Conservation (phyloP, 1,140 invertebrate genomes). For the Copidosoma floridanum region DNA sequence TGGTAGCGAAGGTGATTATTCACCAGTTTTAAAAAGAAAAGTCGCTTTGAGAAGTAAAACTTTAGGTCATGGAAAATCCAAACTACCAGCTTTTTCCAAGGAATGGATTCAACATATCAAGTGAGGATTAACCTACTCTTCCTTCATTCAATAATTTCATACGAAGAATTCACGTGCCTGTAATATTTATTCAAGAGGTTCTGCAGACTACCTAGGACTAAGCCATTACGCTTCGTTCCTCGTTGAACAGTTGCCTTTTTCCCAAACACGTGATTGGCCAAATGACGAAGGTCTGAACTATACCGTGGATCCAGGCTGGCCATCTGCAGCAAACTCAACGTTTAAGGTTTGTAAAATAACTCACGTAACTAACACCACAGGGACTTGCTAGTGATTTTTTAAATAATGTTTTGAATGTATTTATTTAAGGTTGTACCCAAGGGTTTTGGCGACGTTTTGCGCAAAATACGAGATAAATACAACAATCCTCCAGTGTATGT, state of each 20-base stretch:
- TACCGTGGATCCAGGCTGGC: slow-evolving; percentile 36
- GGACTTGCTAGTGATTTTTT: too few species aligned
- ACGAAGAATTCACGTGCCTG: not conserved
- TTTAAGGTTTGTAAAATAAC: not conserved
- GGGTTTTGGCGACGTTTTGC: slow-evolving; percentile 67
- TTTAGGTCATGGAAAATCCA: slow-evolving; percentile 56
- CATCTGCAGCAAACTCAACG: not conserved
- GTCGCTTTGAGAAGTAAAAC: slow-evolving; percentile 57
- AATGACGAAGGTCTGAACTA: slow-evolving; percentile 33
- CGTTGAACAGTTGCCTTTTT: slow-evolving; percentile 18
- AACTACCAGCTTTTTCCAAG: slow-evolving; percentile 56
- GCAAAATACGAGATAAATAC: slow-evolving; percentile 69
- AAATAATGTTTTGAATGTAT: too few species aligned
- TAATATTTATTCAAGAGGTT: slow-evolving; percentile 40
- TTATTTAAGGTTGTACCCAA: slow-evolving; percentile 57
- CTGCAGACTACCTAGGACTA: slow-evolving; percentile 62
- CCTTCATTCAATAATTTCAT: not conserved
- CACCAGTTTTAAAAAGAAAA: slow-evolving; percentile 56
- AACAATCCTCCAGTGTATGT: slow-evolving; percentile 67
- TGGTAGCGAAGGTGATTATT: slow-evolving; percentile 61
- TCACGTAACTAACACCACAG: too few species aligned
- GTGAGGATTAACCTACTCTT: slow-evolving; percentile 24
- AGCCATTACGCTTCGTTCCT: slow-evolving; percentile 61
- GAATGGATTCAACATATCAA: slow-evolving; percentile 51
- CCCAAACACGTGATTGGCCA: slow-evolving; percentile 18